Evolutionary conservation across 2,113 vertebrate genomes (phyloP).

Genomic region (Caranx melampygus): DNA sequence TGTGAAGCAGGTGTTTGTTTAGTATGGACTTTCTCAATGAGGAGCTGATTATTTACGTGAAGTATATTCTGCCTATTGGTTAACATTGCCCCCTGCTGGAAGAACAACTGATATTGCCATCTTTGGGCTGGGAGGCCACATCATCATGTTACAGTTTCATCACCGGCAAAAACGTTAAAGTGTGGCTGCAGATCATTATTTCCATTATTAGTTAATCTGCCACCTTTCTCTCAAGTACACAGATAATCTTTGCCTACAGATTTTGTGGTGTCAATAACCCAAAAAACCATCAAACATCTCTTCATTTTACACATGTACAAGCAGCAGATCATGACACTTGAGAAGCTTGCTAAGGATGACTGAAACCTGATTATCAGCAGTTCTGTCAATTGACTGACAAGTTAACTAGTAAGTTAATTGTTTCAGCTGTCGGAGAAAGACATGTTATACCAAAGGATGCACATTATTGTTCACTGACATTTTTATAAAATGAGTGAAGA

Average conservation of each 20-base stretch:
- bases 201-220: neutral
- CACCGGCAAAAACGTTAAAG: neutral
- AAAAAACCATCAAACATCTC: too few species aligned
- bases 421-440: neutral
- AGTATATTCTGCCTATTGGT: conserved; percentile 43
- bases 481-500: neutral
- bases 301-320: too few species aligned
- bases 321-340: neutral
- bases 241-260: neutral
- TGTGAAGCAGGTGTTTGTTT: conserved; percentile 39
- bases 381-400: neutral
- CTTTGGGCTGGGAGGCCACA: neutral
- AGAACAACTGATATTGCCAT: neutral
- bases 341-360: neutral
- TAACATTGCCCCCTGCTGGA: conserved; percentile 77
- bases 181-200: neutral
- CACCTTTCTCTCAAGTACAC: neutral
- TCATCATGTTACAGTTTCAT: neutral
- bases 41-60: conserved; percentile 8
- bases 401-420: neutral
- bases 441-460: neutral
- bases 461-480: neutral
- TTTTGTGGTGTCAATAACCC: too few species aligned
- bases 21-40: conserved; percentile 11
- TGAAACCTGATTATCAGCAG: neutral